Evolutionary conservation across 2,797 vertebrate genomes (phyloP), one percentile per base, ranked within the genome.

Genomic region (Echeneis naucrates): DNA sequence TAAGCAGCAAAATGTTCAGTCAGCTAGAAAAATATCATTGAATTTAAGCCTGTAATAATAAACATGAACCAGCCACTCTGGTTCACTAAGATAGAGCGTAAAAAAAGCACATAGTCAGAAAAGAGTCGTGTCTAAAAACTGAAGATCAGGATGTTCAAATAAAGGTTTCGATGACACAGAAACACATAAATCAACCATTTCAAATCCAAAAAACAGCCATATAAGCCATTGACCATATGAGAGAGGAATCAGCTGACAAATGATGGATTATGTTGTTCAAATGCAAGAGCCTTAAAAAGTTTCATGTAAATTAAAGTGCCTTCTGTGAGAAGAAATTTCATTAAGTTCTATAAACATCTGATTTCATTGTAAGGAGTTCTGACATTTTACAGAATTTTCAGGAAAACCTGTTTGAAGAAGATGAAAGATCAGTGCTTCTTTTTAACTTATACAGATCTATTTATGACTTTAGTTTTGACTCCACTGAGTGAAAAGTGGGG

Each of bases 401-500:
- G 23, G 11, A 40, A 8, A 4, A 14, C 19, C 1, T 12, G 12
- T 32, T 33, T 12, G 2, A 54, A 54, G 16, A 30, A 27, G 24
- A 42, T 52, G 11, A 55, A 55, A 54, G 11, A n/a, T 26, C 33
- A 14, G 33, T 38, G 40, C 10, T 64, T 42, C n/a, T n/a, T 35
- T 30, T 64, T 64, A 47, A 60, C 72, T 47, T 47, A 33, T 3
- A 12, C 35, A 68, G 40, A 51, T 55, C 0, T 52, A 27, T 33
- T 17, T 38, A 40, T 40, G 51, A 70, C 16, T 19, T 45, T 45
- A 72, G 45, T 26, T 50, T 5, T 47, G 58, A 60, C 32, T 42
- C 0, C 26, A 14, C 54, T 37, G 33, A 66, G 51, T 6, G 5
- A 59, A 51, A 59, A 26, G 17, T 37, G 11, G 1, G 1, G 19